phyloP scores from a whole-genome alignment of 2,888 invertebrate genomes.

The Aphelenchoides bicaudatus region DNA sequence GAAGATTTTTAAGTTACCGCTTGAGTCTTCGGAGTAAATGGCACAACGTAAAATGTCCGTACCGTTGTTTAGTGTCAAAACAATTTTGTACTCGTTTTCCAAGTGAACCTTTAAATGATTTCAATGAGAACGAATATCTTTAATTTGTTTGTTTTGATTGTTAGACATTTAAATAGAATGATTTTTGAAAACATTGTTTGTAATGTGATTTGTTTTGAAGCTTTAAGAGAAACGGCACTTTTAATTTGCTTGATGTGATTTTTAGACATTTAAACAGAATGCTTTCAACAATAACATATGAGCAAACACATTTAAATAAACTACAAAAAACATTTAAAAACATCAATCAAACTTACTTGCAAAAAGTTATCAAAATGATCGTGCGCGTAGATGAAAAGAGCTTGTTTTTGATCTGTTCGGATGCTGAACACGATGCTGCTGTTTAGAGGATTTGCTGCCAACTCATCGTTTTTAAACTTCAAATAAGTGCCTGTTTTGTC shows the following conservation, averaged over 20 bases:
- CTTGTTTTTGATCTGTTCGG: conserved; percentile 48
- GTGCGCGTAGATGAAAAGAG: conserved; percentile 49
- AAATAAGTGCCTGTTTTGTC: conserved; percentile 42
- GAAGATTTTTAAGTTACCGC: conserved; percentile 13
- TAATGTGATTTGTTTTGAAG: no score
- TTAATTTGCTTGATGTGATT: no score
- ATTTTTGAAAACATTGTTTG: no score
- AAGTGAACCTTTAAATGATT: conserved; percentile 39
- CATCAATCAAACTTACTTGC: no score
- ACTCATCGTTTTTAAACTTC: conserved; percentile 35
- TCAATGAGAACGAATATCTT: no score
- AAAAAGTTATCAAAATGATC: conserved; percentile 54
- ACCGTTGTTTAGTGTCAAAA: conserved; percentile 46
- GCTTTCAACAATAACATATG: no score
- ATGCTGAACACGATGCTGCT: conserved; percentile 42
- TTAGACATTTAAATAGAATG: no score
- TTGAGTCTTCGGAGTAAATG: conserved; percentile 37
- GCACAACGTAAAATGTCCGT: conserved; percentile 35
- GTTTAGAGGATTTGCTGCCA: conserved; percentile 34
- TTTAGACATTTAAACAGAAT: no score
- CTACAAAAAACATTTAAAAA: no score
- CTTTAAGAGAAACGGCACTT: no score
- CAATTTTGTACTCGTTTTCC: conserved; percentile 44
- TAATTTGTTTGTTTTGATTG: no score
- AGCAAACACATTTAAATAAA: no score